Evolutionary conservation across 2,113 vertebrate genomes (phyloP), one percentile per base, ranked within the genome.

Genomic region (Physeter macrocephalus): DNA sequence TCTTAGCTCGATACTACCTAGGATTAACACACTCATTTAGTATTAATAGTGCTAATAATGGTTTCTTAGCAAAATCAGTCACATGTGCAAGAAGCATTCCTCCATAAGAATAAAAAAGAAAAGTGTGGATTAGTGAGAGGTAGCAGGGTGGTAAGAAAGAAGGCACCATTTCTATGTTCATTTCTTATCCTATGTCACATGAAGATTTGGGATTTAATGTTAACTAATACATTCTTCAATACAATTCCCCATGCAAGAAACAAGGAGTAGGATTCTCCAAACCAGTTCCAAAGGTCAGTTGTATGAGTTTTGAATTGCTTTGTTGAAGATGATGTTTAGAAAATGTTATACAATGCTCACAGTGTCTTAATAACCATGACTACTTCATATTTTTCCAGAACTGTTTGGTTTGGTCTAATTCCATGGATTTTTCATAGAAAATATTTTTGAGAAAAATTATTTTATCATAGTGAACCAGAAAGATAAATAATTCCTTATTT

Each of bases 161-260:
- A 29, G 13, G 15, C n/a, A 46, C 21, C 29, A 81, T 81, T 91
- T 96, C 90, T 71, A 49, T 80, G 41, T 88, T 80, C 43, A 81
- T 95, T 85, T 91, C 39, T 85, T 86, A 92, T 71, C 81, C 54
- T 72, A 82, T n/a, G 67, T 96, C 64, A 77, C 75, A 80, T 64
- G 92, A 81, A 90, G 10, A 67, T 62, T 61, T 88, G 29, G 61
- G 52, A 86, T 88, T 95, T 93, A 96, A 95, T 41, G 21, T 71
- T 85, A 94, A 89, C 31, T 72, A 95, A 96, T 57, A 92, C 39
- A 41, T 97, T 95, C 77, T 96, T 93, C 86, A 97, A 34, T 61
- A 81, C 69, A 95, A 93, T 86, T 95, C 57, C 25, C 34, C 83
- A 74, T 87, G 61, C 90, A 94, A 83, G 61, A 39, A 86, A 72